A percentile compares a stretch with the other conserved stretches of the same genome.
These are phyloP conservation scores for Phoxinus dragarum DNA, from an alignment of 2,797 vertebrate genomes.

Conservation along the genomic window DNA sequence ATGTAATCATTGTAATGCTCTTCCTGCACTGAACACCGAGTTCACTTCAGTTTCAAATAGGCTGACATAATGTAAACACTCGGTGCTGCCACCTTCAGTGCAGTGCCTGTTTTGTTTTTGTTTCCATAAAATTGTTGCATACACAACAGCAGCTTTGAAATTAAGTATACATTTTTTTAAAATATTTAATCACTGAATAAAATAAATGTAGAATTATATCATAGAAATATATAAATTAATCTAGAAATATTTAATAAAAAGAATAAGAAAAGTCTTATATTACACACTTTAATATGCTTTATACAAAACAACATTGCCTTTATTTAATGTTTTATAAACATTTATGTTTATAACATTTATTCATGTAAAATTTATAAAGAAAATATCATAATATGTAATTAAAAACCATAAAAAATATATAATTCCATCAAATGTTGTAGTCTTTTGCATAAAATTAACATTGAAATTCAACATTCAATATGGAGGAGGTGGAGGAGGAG, in stretches of 20 bases:
- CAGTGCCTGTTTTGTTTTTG: neutral
- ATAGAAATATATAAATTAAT: too few species aligned
- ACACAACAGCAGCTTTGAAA: neutral
- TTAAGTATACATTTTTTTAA: neutral
- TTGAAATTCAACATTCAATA: conserved; percentile 28
- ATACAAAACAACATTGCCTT: neutral
- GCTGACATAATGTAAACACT: neutral
- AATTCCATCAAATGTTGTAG: neutral
- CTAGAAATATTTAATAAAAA: neutral
- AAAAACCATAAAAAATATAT: neutral
- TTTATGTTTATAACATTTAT: neutral
- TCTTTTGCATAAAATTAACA: neutral
- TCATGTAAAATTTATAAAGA: neutral
- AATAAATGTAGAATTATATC: neutral
- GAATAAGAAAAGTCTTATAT: neutral
- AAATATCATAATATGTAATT: neutral
- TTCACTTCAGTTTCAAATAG: conserved; percentile 1
- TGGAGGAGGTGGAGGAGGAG: conserved; percentile 47
- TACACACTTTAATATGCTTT: neutral
- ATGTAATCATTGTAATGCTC: neutral
- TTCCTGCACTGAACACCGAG: neutral
- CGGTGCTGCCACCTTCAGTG: conserved; percentile 27
- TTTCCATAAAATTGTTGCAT: neutral
- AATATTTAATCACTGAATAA: neutral
- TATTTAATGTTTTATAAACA: neutral